Conservation (phyloP, 2,888 invertebrate genomes). For the Drosophila atripex region DNA sequence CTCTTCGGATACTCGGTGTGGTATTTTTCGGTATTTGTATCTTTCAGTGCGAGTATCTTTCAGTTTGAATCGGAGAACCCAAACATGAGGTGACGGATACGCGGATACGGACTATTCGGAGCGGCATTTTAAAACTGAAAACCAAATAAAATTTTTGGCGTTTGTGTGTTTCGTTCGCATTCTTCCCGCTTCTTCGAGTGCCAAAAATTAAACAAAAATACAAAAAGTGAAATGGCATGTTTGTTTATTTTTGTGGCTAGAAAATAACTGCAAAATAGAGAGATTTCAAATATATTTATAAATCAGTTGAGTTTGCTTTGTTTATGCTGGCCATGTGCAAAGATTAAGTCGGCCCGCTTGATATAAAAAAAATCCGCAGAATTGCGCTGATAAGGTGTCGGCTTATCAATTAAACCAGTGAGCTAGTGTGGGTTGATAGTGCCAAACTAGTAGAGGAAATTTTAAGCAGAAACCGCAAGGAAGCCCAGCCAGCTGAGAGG, state of each 20-base stretch:
- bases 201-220: constrained; percentile 47
- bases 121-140: constrained; percentile 19
- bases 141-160: constrained; percentile 17
- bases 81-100: constrained; percentile 61
- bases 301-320: constrained; percentile 9
- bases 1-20: not conserved
- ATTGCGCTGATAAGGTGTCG: constrained; percentile 23
- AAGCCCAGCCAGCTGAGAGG: constrained; percentile 13
- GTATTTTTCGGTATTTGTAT: not conserved
- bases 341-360: constrained; percentile 7
- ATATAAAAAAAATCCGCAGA: constrained; percentile 11
- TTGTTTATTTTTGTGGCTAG: constrained; percentile 51
- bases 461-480: constrained; percentile 16
- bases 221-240: constrained; percentile 23
- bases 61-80: constrained; percentile 71
- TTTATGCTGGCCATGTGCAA: constrained; percentile 24
- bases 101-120: constrained; percentile 40
- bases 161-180: constrained; percentile 46
- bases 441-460: constrained; percentile 4
- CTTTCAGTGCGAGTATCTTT: not conserved
- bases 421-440: constrained; percentile 13
- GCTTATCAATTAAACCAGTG: constrained; percentile 21
- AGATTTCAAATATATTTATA: constrained; percentile 18
- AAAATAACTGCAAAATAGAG: constrained; percentile 12
- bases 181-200: constrained; percentile 50